Percentiles rank a stretch among this genome's conserved stretches.
These are phyloP conservation scores for Thamnophis sirtalis DNA, from an alignment of 2,113 vertebrate species.

Conservation along the genomic window DNA sequence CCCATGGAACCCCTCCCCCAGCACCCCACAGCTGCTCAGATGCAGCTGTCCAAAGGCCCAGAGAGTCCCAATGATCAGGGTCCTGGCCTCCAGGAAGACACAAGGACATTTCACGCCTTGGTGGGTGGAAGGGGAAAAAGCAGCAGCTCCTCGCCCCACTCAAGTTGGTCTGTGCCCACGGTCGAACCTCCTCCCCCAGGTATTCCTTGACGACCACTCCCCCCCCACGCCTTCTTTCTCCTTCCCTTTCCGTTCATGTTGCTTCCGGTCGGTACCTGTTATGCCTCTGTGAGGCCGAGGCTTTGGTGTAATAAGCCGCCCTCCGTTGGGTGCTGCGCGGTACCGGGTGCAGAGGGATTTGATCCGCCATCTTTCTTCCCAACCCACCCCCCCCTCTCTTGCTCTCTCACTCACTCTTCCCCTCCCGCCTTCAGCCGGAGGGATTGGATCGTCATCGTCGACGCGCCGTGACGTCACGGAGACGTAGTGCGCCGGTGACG, in stretches of 20 bases:
- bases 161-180: neutral
- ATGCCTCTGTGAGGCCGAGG: conserved; percentile 57
- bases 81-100: too few relatives aligned
- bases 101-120: neutral
- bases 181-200: too few relatives aligned
- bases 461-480: neutral
- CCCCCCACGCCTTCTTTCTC: neutral
- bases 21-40: neutral
- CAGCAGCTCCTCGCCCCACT: neutral
- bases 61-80: neutral
- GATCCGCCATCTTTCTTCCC: conserved; percentile 71
- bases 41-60: neutral
- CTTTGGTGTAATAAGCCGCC: conserved; percentile 67
- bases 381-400: neutral
- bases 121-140: too few relatives aligned
- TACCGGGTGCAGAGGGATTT: conserved; percentile 69
- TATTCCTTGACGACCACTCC: neutral
- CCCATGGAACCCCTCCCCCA: neutral
- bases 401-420: neutral
- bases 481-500: conserved; percentile 6
- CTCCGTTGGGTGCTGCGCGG: conserved; percentile 58
- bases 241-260: neutral
- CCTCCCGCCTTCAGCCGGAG: neutral
- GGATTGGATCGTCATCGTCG: neutral
- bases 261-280: conserved; percentile 63